Conservation (phyloP, 2,113 vertebrate genomes). For the Anhinga anhinga region DNA sequence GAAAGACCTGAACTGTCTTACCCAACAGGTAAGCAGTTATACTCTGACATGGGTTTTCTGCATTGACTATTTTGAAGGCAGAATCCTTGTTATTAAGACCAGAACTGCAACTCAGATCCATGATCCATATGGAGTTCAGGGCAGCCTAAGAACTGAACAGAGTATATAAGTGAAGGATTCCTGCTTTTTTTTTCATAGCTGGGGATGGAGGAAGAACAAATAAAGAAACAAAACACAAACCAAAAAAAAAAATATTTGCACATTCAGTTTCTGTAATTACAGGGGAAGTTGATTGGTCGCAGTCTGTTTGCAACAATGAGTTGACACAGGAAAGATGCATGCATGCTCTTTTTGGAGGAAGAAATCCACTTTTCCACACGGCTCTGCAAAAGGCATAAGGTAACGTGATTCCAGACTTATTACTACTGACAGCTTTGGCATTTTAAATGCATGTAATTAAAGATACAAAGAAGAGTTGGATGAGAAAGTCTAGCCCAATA, state of each 20-base stretch:
- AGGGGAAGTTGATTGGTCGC: slow-evolving; percentile 50
- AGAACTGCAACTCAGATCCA: not conserved
- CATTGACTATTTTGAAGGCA: not conserved
- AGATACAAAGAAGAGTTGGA: not conserved
- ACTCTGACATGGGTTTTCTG: not conserved
- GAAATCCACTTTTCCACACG: slow-evolving; percentile 19
- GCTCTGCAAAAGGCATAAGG: not conserved
- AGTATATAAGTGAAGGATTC: not conserved
- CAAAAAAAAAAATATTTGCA: slow-evolving; percentile 3
- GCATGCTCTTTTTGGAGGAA: slow-evolving; percentile 17
- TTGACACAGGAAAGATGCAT: not conserved
- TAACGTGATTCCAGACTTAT: not conserved
- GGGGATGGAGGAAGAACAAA: not conserved
- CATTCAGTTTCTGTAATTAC: slow-evolving; percentile 45
- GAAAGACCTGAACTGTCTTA: not conserved
- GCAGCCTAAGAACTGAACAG: not conserved
- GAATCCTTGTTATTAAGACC: not conserved
- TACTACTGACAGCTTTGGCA: slow-evolving; percentile 32
- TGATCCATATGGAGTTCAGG: not conserved
- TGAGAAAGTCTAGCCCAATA: not conserved
- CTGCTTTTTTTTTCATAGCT: not conserved
- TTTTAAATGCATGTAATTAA: slow-evolving; percentile 57
- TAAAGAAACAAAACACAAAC: not conserved
- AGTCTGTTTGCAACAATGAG: slow-evolving; percentile 38
- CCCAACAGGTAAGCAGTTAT: not conserved